phyloP scores from a whole-genome alignment of 64 coral and sea anemone species.

The Porites australiensis region DNA sequence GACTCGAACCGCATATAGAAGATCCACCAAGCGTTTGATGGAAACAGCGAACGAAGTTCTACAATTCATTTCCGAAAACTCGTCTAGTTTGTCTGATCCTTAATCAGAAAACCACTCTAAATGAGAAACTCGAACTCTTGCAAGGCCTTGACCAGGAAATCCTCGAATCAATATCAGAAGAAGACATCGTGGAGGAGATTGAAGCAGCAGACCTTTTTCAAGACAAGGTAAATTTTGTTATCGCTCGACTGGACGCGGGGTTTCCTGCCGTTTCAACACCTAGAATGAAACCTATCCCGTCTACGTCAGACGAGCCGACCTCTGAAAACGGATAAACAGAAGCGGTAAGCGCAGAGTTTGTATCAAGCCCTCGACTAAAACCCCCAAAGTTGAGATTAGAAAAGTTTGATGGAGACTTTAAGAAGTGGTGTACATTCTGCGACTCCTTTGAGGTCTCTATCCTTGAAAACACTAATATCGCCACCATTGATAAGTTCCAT shows the following conservation, averaged over 20 bases:
- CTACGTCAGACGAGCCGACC: background rate
- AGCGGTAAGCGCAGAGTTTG: background rate
- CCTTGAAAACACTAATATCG: background rate
- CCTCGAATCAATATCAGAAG: background rate
- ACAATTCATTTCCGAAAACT: background rate
- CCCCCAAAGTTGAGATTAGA: background rate
- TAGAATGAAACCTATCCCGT: background rate
- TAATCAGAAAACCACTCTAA: background rate
- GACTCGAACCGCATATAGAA: background rate
- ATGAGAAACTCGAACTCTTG: background rate
- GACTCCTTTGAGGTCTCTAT: background rate
- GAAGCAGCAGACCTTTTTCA: background rate
- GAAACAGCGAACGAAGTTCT: background rate
- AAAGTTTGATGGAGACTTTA: background rate
- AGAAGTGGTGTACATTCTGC: background rate
- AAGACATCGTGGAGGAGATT: background rate
- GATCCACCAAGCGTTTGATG: background rate
- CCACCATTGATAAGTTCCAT: conserved; percentile 57
- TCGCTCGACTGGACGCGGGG: background rate
- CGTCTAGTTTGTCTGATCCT: background rate
- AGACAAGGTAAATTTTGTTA: background rate
- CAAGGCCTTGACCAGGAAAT: background rate
- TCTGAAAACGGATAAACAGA: background rate
- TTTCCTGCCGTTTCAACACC: background rate
- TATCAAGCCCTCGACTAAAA: background rate